These are phyloP conservation scores for Drosophila serrata DNA, from an alignment of 1,140 invertebrate genomes.

Conservation along the genomic window DNA sequence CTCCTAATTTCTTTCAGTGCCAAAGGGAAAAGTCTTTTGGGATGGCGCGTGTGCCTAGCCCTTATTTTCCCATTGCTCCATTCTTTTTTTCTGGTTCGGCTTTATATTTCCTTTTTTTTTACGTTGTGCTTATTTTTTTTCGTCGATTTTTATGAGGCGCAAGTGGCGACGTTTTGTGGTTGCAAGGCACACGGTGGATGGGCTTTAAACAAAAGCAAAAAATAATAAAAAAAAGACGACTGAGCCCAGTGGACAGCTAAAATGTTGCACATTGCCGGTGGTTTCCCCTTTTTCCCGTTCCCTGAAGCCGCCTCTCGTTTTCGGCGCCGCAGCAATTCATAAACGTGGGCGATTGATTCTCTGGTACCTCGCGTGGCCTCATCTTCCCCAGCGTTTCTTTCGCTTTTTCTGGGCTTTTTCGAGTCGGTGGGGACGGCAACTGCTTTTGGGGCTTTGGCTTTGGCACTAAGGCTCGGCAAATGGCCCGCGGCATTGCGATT, in stretches of 20 bases:
- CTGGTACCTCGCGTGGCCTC: conserved; percentile 72
- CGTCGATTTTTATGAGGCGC: conserved; percentile 79
- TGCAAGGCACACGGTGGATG: conserved; percentile 67
- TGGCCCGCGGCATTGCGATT: conserved; percentile 85
- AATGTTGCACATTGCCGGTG: conserved; percentile 79
- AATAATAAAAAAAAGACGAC: conserved; percentile 1
- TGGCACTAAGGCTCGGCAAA: conserved; percentile 84
- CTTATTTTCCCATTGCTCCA: conserved; percentile 72
- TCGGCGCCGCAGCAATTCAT: conserved; percentile 84
- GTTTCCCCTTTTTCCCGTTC: not conserved
- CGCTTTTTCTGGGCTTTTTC: conserved; percentile 19
- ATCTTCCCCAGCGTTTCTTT: conserved; percentile 44
- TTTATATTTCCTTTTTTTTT: conserved; percentile 19
- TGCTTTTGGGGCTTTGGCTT: conserved; percentile 80
- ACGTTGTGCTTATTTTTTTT: conserved; percentile 28
- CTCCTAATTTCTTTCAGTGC: not conserved
- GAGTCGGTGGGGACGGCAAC: conserved; percentile 39
- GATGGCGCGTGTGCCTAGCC: conserved; percentile 81
- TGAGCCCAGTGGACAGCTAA: conserved; percentile 65
- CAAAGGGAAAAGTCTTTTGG: conserved; percentile 45
- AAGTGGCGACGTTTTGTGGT: conserved; percentile 84
- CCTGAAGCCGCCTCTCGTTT: conserved; percentile 31
- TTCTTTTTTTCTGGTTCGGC: conserved; percentile 37
- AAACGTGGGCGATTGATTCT: conserved; percentile 85
- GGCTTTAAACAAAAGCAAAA: conserved; percentile 9